Percentiles rank a stretch among this genome's conserved stretches.
Evolutionary conservation across 2,888 invertebrate genomes (phyloP).

Genomic region (Trissolcus japonicus): DNA sequence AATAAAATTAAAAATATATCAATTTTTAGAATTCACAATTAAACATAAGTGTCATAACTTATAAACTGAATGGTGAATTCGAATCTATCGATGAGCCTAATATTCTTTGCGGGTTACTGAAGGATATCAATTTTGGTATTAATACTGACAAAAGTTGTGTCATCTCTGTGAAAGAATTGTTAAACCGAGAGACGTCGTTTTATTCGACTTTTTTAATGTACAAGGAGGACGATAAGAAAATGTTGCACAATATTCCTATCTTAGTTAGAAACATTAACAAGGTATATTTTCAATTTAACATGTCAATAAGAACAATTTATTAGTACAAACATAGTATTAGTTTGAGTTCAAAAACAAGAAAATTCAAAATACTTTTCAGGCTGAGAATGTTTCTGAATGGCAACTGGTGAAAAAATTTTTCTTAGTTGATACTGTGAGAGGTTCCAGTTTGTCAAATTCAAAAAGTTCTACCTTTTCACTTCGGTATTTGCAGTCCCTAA

Average conservation of each 20-base stretch:
- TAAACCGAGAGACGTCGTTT: constrained; percentile 75
- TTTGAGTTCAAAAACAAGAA: background rate
- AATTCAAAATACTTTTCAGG: constrained; percentile 22
- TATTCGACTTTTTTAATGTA: constrained; percentile 79
- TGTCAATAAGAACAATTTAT: background rate
- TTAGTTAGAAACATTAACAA: constrained; percentile 77
- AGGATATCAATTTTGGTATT: constrained; percentile 75
- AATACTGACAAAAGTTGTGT: constrained; percentile 71
- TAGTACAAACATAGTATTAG: too few species aligned
- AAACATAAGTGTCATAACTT: constrained; percentile 75
- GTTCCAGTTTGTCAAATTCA: constrained; percentile 65
- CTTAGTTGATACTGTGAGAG: constrained; percentile 80
- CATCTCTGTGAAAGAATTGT: constrained; percentile 72
- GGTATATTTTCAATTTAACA: constrained; percentile 55
- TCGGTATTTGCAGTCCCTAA: constrained; percentile 73
- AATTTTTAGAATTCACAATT: constrained; percentile 70
- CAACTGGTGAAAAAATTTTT: constrained; percentile 83
- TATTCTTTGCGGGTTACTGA: constrained; percentile 68
- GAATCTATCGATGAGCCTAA: constrained; percentile 70
- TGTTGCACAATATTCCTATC: constrained; percentile 79
- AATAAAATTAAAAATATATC: background rate
- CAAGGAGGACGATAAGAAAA: constrained; percentile 71
- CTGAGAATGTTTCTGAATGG: constrained; percentile 78
- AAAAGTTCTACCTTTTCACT: constrained; percentile 59
- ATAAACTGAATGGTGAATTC: constrained; percentile 74